Evolutionary conservation across 2,113 vertebrate species (phyloP), one percentile per base, ranked within the genome.

Genomic region (Archocentrus centrarchus): DNA sequence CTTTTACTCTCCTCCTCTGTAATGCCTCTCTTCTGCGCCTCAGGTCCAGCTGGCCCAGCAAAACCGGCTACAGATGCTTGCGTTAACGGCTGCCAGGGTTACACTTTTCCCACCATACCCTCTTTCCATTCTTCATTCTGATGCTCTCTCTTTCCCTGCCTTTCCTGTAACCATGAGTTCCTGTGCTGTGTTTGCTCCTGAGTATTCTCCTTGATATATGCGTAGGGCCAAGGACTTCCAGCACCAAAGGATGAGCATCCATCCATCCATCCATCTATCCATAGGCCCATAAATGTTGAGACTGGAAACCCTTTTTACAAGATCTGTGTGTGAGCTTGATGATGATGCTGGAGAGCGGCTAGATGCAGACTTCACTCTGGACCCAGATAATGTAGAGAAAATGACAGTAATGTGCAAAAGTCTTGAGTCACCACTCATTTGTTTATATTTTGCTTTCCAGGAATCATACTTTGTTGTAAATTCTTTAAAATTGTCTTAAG

Each of bases 261-360:
- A n/a, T n/a, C n/a, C n/a, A n/a, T n/a, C n/a, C n/a, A n/a, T n/a
- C n/a, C n/a, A n/a, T n/a, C n/a, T n/a, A n/a, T n/a, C n/a, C n/a
- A 99, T 0, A 98, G 98, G 3, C 97, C 97, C 91, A 98, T 99
- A 97, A 99, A 99, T 0, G 98, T 99, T 53, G 98, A 99, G 94
- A 99, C 99, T 0, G 98, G 98, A 59, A 99, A 99, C 85, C 98
- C 98, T 1, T 98, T 98, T 39, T 99, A 99, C 91, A 99, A 99
- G 92, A 99, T 99, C 95, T 99, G 99, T 0, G 84, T 98, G 97
- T 2, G 98, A 98, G 73, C 97, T 96, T 0, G 98, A 98, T 14
- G 98, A 99, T 0, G 98, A 99, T 0, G 98, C 97, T 0, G 98
- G 98, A 53, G 98, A 99, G 91, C 97, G 99, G 17, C 96, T 99